Conservation (phyloP, 1,140 invertebrate species). For the Globodera ellingtonae region DNA sequence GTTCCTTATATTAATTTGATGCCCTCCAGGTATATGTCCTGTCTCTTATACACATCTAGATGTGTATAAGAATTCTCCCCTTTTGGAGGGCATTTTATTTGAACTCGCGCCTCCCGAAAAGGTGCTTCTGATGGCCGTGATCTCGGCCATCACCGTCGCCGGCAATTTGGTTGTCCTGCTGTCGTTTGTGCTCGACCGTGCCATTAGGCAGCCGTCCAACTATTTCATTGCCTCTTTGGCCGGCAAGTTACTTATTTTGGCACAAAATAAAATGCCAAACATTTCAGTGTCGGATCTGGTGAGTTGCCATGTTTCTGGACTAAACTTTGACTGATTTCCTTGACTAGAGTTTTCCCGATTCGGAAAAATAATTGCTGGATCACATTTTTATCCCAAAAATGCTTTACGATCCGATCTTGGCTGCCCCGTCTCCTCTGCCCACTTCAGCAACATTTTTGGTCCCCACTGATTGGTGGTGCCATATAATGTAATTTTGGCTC, state of each 20-base stretch:
- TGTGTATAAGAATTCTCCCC: too few relatives aligned
- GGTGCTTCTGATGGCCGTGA: slow-evolving; percentile 66
- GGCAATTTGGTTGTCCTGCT: slow-evolving; percentile 95
- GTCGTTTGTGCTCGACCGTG: slow-evolving; percentile 92
- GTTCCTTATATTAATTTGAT: background rate
- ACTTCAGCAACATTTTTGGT: background rate
- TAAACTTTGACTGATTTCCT: too few relatives aligned
- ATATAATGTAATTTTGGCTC: slow-evolving; percentile 15
- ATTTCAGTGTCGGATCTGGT: slow-evolving; percentile 85
- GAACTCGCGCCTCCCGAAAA: background rate
- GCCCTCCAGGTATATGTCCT: slow-evolving; percentile 79
- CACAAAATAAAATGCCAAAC: background rate
- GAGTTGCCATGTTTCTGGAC: slow-evolving; percentile 30
- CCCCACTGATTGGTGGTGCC: background rate
- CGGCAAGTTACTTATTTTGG: background rate
- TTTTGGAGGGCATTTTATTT: background rate
- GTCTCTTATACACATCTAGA: too few relatives aligned
- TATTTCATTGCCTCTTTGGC: slow-evolving; percentile 98
- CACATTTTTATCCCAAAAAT: background rate
- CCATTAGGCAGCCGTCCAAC: slow-evolving; percentile 96
- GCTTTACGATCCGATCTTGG: background rate
- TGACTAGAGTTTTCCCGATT: too few relatives aligned
- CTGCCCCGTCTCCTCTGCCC: too few relatives aligned
- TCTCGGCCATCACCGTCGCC: slow-evolving; percentile 86
- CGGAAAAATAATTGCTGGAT: too few relatives aligned